phyloP scores from a whole-genome alignment of 2,888 invertebrate genomes.

The Heterodera filipjevi region DNA sequence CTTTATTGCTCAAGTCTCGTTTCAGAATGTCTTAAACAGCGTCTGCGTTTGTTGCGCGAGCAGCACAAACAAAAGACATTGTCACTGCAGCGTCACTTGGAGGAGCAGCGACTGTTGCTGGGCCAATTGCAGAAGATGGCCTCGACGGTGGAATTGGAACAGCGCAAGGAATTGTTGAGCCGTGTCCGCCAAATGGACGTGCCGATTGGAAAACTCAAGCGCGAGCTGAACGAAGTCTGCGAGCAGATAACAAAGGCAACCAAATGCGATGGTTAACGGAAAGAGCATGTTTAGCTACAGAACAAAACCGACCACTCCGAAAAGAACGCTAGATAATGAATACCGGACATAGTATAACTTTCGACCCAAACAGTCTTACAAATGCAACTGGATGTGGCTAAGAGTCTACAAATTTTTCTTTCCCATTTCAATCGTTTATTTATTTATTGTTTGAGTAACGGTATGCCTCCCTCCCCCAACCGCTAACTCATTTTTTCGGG shows the following conservation, averaged over 20 bases:
- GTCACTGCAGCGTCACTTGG: constrained; percentile 3
- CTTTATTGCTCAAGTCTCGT: neutral
- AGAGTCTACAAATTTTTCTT: too few species aligned
- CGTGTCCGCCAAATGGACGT: constrained; percentile 4
- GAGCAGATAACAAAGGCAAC: neutral
- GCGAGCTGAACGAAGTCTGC: neutral
- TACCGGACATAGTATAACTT: too few species aligned
- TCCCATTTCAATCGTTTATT: too few species aligned
- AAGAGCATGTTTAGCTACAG: neutral
- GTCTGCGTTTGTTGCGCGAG: constrained; percentile 14
- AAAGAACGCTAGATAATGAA: neutral
- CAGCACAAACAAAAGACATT: constrained; percentile 11
- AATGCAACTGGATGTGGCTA: too few species aligned
- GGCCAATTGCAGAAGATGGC: constrained; percentile 25
- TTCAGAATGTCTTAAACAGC: neutral
- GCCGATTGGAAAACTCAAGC: neutral
- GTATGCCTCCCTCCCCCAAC: too few species aligned
- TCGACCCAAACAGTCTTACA: too few species aligned
- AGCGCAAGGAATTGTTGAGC: neutral
- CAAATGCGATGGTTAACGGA: neutral
- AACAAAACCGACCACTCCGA: neutral
- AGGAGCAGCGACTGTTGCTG: constrained; percentile 23
- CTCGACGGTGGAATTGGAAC: neutral
- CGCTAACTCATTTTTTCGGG: too few species aligned
- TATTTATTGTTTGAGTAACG: neutral